Evolutionary conservation across 2,797 vertebrate species (phyloP).

Genomic region (Nothura maculosa): DNA sequence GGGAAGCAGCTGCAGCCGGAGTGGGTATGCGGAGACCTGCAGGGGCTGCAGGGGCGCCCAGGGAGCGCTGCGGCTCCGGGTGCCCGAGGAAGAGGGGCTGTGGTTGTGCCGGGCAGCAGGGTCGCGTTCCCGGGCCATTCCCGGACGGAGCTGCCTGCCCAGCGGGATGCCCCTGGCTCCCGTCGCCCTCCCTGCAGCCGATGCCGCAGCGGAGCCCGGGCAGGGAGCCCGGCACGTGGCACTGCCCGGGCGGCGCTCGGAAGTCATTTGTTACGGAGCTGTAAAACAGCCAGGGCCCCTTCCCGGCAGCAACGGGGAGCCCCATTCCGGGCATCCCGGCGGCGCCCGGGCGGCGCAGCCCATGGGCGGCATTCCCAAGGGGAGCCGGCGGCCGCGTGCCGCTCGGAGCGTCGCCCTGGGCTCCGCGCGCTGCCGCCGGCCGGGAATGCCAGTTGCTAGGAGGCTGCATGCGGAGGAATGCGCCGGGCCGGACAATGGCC

Average conservation of each 20-base stretch:
- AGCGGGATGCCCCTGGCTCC: neutral
- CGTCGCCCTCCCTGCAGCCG: no score
- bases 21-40: no score
- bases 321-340: neutral
- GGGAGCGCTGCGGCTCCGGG: no score
- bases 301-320: neutral
- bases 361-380: no score
- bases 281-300: slow-evolving; percentile 49
- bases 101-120: neutral
- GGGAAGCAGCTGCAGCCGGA: no score
- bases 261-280: slow-evolving; percentile 65
- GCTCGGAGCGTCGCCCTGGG: no score
- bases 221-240: no score
- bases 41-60: no score
- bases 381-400: no score
- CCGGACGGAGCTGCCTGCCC: no score
- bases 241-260: neutral
- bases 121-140: no score
- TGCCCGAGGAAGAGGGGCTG: no score
- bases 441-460: slow-evolving; percentile 19
- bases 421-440: neutral
- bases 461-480: neutral
- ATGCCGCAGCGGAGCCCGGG: neutral
- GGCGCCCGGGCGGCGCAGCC: neutral
- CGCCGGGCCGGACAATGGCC: slow-evolving; percentile 40